Evolutionary conservation across 2,888 invertebrate genomes (phyloP).

Genomic region (Timandra comae): DNA sequence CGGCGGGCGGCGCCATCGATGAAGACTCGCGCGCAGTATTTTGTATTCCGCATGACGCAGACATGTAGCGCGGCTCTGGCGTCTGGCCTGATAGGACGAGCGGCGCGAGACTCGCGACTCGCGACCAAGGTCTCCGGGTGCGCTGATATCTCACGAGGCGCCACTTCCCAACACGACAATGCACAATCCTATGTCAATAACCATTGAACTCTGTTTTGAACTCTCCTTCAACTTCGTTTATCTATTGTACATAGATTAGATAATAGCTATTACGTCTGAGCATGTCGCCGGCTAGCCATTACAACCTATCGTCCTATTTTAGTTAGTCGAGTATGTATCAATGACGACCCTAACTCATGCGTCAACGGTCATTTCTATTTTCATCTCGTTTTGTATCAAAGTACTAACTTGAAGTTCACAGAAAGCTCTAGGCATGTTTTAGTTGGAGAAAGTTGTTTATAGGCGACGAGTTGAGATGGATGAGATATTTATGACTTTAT

Average conservation of each 20-base stretch:
- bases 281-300: slow-evolving; percentile 37
- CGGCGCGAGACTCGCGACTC: slow-evolving; percentile 39
- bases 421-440: slow-evolving; percentile 1
- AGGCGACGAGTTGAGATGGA: background rate
- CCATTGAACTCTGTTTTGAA: slow-evolving; percentile 29
- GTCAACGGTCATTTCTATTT: slow-evolving; percentile 49
- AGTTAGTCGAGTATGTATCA: slow-evolving; percentile 41
- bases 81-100: slow-evolving; percentile 12
- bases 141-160: slow-evolving; percentile 54
- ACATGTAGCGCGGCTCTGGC: background rate
- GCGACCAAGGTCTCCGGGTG: slow-evolving; percentile 61
- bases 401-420: background rate
- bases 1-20: slow-evolving; percentile 30
- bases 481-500: too few species aligned
- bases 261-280: slow-evolving; percentile 31
- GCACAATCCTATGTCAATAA: slow-evolving; percentile 31
- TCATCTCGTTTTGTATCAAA: slow-evolving; percentile 24
- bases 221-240: slow-evolving; percentile 30
- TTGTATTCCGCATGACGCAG: slow-evolving; percentile 27
- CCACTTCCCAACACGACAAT: slow-evolving; percentile 22
- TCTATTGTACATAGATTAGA: slow-evolving; percentile 36
- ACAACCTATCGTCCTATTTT: slow-evolving; percentile 50
- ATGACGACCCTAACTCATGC: slow-evolving; percentile 49
- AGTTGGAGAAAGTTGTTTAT: slow-evolving; percentile 1
- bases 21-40: slow-evolving; percentile 44